Evolutionary conservation across 2,888 invertebrate genomes (phyloP).

Genomic region (Fragum fragum): DNA sequence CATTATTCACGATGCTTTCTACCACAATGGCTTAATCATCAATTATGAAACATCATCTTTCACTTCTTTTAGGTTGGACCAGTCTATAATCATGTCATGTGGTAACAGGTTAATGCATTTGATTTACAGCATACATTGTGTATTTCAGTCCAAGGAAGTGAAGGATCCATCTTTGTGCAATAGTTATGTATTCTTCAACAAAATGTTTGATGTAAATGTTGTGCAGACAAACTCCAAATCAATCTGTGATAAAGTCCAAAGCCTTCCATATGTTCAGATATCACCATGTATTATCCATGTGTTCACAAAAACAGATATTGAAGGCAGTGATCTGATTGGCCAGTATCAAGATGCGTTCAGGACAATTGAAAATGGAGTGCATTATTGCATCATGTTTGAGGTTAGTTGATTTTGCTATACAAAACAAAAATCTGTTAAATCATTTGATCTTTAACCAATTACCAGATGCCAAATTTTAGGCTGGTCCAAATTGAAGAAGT

Average conservation of each 20-base stretch:
- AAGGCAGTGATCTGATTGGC: background rate
- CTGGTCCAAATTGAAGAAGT: no score
- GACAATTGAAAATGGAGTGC: background rate
- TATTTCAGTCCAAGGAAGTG: background rate
- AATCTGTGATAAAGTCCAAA: background rate
- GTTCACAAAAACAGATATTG: background rate
- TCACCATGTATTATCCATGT: constrained; percentile 31
- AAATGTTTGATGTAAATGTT: background rate
- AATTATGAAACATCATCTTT: background rate
- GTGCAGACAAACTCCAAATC: background rate
- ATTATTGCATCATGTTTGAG: constrained; percentile 14
- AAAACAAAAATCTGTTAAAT: no score
- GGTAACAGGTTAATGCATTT: no score
- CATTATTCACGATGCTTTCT: no score
- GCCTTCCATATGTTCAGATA: background rate
- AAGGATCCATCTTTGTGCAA: background rate
- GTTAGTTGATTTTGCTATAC: constrained; percentile 4
- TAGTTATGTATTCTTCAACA: constrained; percentile 16
- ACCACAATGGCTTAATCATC: no score
- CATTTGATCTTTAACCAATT: no score
- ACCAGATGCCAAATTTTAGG: no score
- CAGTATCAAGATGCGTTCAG: background rate
- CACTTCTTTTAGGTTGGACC: no score
- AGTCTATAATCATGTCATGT: no score
- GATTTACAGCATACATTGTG: no score